Conservation (phyloP, 2,113 vertebrate genomes). For the Tragulus kanchil region DNA sequence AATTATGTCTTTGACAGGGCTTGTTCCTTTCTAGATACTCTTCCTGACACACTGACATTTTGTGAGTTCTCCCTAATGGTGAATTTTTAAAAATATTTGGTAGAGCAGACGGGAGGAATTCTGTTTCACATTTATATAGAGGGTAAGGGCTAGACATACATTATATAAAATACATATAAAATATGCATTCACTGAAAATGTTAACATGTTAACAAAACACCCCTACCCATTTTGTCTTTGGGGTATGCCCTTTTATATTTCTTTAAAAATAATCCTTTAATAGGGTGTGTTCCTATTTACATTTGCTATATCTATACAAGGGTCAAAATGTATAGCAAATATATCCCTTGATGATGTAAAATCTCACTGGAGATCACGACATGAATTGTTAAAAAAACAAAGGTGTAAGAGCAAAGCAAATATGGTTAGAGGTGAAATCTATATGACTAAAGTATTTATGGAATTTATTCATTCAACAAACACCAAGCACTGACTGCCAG, state of each 20-base stretch:
- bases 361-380: neutral
- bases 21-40: neutral
- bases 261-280: neutral
- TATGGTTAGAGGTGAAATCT: neutral
- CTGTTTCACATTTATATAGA: neutral
- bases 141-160: neutral
- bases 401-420: neutral
- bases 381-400: neutral
- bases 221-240: neutral
- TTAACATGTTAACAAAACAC: neutral
- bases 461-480: neutral
- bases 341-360: neutral
- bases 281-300: neutral
- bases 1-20: neutral
- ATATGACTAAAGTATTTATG: neutral
- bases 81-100: neutral
- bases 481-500: neutral
- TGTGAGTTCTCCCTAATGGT: neutral
- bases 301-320: neutral
- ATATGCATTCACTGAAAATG: neutral
- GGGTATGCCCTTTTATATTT: neutral
- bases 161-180: neutral
- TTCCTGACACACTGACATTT: neutral
- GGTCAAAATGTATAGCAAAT: neutral
- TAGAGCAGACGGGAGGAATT: neutral